phyloP scores from a whole-genome alignment of 2,888 invertebrate species.

The Zootermopsis nevadensis region DNA sequence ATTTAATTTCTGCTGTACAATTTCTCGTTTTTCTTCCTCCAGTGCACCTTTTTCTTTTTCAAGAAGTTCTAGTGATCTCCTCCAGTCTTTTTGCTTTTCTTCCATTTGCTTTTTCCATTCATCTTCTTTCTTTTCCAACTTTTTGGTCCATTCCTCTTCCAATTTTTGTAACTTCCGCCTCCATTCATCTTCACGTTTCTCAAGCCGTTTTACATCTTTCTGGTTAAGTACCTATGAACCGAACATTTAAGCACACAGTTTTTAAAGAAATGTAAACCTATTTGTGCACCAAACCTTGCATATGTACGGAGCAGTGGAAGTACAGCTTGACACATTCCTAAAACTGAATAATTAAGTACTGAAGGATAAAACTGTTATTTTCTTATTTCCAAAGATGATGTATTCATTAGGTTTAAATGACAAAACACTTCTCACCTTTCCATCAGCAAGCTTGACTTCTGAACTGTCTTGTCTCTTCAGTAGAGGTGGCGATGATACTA shows the following conservation, averaged over 20 bases:
- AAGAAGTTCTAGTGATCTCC: constrained; percentile 70
- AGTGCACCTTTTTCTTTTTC: constrained; percentile 67
- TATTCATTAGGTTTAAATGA: too few relatives aligned
- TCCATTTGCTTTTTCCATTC: constrained; percentile 66
- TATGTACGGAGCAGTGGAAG: too few relatives aligned
- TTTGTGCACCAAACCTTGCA: too few relatives aligned
- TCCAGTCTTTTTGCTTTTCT: constrained; percentile 76
- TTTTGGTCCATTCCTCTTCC: constrained; percentile 56
- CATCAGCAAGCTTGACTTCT: constrained; percentile 61
- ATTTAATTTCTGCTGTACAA: constrained; percentile 68
- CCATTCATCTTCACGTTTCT: constrained; percentile 71
- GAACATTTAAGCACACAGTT: neutral
- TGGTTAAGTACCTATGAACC: constrained; percentile 55
- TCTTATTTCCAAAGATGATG: too few relatives aligned
- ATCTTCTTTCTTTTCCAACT: constrained; percentile 62
- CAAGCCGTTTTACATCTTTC: constrained; percentile 58
- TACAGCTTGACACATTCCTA: too few relatives aligned
- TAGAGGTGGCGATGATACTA: constrained; percentile 64
- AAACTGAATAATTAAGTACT: too few relatives aligned
- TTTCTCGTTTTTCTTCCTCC: constrained; percentile 69
- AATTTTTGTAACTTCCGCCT: constrained; percentile 60
- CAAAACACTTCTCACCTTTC: constrained; percentile 57
- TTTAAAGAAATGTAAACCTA: neutral
- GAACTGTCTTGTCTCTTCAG: constrained; percentile 63
- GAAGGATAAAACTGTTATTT: too few relatives aligned